Base-by-base conservation (phyloP, 2,888 invertebrate species). In the Mesoligia furuncula region DNA sequence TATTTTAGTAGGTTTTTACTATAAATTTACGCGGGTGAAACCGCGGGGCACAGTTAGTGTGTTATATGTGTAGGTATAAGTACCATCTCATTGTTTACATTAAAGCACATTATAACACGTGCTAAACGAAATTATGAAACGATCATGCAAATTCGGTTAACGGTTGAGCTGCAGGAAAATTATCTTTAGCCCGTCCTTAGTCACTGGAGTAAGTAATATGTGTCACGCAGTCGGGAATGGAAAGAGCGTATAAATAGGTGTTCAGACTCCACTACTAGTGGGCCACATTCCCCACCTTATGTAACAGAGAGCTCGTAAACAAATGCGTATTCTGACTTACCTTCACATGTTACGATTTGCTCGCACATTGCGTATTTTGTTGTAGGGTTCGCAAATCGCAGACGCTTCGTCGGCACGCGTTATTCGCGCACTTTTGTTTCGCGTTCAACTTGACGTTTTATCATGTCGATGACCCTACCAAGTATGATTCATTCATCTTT, bases 201-300 rank as follows among this genome's bases (percentile, higher is more conserved):
- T 94, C 94, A 93, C 92, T 93, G 92, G 91, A 91, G 91, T 92
- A 92, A 91, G 91, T 93, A 91, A 93, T 93, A 93, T 94, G 94
- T 95, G 95, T 95, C 94, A 94, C 93, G 91, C 90, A 91, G 92
- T 91, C 92, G 90, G 91, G 93, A 93, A 94, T 94, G 94, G 94
- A 95, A 95, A 94, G 93, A 93, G 93, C 90, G 90, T 95, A 95
- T 95, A 95, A 95, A 95, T 95, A 94, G 89, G 94, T 93, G 90
- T 88, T 90, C 90, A 91, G 92, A 92, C 92, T 89, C 87, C 86
- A 90, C 90, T 86, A 87, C 88, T 91, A 92, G 91, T 93, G 92
- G 92, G 92, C 91, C 93, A 91, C 89, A 93, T 95, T 95, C 91
- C 89, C 85, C 88, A 89, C 88, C 90, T 92, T 92, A 95, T 94